Percentiles rank a stretch among this genome's conserved stretches.
Conservation (phyloP, 2,113 vertebrate genomes). For the Sander vitreus region DNA sequence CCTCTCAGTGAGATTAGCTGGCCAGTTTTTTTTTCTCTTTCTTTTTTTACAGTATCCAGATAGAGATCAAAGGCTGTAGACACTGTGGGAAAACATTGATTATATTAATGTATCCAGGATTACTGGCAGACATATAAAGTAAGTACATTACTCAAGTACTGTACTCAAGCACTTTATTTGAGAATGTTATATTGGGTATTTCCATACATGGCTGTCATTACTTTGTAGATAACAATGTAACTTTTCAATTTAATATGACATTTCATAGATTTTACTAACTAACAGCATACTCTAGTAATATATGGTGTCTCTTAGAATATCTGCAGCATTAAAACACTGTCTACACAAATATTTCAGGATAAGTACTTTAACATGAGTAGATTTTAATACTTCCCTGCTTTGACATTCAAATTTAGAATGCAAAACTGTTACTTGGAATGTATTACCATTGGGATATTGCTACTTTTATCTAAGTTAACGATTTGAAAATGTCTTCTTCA, state of each 20-base stretch:
- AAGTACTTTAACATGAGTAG: background rate
- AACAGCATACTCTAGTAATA: background rate
- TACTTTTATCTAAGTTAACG: background rate
- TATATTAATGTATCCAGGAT: background rate
- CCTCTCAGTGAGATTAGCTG: background rate
- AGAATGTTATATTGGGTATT: background rate
- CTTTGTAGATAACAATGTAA: background rate
- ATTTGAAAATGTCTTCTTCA: background rate
- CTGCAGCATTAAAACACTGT: background rate
- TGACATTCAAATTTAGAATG: background rate
- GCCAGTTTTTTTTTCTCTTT: background rate
- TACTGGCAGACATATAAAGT: too few relatives aligned
- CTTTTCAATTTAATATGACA: background rate
- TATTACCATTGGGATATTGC: background rate
- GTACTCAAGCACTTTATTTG: background rate
- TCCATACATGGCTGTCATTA: background rate
- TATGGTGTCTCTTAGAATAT: background rate
- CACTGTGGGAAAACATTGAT: background rate
- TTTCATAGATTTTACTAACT: background rate
- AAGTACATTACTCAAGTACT: background rate
- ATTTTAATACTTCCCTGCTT: background rate
- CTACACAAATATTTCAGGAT: background rate
- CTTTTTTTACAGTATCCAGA: background rate
- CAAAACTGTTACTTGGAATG: background rate
- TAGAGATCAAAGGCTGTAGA: background rate